phyloP scores from a whole-genome alignment of 2,797 vertebrate genomes.

The Caiman crocodilus region DNA sequence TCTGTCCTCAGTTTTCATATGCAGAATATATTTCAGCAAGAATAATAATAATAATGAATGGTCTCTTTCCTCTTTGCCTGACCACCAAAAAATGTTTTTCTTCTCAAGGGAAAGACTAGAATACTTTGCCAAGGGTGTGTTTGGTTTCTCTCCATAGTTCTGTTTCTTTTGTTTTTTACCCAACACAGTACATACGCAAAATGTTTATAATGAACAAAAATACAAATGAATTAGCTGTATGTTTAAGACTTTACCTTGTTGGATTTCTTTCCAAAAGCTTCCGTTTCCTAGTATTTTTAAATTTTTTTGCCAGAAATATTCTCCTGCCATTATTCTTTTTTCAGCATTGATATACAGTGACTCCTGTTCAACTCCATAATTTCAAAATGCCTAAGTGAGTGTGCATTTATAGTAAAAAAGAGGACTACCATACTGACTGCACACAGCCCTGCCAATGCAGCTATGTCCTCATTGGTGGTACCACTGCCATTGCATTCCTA shows the following conservation, averaged over 20 bases:
- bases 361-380: not conserved
- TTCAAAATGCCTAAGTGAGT: not conserved
- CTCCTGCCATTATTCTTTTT: constrained; percentile 10
- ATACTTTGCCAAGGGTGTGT: constrained; percentile 56
- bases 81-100: constrained; percentile 55
- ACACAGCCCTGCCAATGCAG: not conserved
- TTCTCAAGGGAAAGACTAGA: constrained; percentile 13
- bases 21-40: constrained; percentile 38
- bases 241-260: not conserved
- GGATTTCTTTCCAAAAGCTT: constrained; percentile 30
- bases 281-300: not conserved
- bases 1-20: constrained; percentile 44
- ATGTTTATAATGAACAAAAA: constrained; percentile 48
- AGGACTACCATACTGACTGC: constrained; percentile 14
- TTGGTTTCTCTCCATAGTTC: constrained; percentile 63
- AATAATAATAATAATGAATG: constrained; percentile 68
- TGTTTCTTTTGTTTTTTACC: constrained; percentile 41
- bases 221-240: not conserved
- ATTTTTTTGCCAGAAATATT: constrained; percentile 5
- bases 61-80: constrained; percentile 28
- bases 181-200: not conserved
- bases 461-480: not conserved
- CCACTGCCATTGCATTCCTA: not conserved
- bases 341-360: not conserved
- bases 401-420: not conserved